Base-by-base conservation (phyloP, 2,888 invertebrate genomes). In the Cephalotes varians region DNA sequence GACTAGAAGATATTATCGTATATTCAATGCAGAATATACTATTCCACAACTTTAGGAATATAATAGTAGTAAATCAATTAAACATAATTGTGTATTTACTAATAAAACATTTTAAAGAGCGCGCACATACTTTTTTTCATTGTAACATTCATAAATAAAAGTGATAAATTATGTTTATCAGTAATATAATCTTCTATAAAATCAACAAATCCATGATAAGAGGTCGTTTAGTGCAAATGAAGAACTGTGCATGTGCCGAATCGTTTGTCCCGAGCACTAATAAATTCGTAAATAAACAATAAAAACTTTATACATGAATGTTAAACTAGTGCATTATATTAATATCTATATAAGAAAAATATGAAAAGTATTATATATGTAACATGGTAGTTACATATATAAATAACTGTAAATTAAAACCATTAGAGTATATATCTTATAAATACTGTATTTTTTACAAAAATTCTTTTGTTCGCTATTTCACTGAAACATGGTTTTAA, bases 1-100 rank as follows among this genome's bases (percentile, higher is more conserved):
- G 89, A 89, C 89, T 89, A 89, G 86, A 89, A 82, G 73, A 74
- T 60, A 81, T 80, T 76, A 56, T 37, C 74, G 31, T 71, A 77
- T 60, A 81, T 72, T 86, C 67, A 25, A 12, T 40, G 25, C 34
- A 69, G 51, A 79, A 73, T 58, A 58, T 71, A 44, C 51, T n/a
- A 10, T 69, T 77, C 37, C 54, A 49, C 58, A 83, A 77, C 31
- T 72, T 74, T n/a, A 47, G 80, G 49, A 72, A 49, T 73, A 72
- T 28, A 73, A 37, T n/a, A n/a, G n/a, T n/a, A n/a, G n/a, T n/a
- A n/a, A n/a, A n/a, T n/a, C n/a, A n/a, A n/a, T n/a, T n/a, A n/a
- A n/a, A n/a, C n/a, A n/a, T n/a, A n/a, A n/a, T n/a, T n/a, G 2
- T 60, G 74, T 58, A 82, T 71, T 69, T 58, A 40, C 25, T 47